Conservation (phyloP, 2,113 vertebrate species). For the Ailuropoda melanoleuca region DNA sequence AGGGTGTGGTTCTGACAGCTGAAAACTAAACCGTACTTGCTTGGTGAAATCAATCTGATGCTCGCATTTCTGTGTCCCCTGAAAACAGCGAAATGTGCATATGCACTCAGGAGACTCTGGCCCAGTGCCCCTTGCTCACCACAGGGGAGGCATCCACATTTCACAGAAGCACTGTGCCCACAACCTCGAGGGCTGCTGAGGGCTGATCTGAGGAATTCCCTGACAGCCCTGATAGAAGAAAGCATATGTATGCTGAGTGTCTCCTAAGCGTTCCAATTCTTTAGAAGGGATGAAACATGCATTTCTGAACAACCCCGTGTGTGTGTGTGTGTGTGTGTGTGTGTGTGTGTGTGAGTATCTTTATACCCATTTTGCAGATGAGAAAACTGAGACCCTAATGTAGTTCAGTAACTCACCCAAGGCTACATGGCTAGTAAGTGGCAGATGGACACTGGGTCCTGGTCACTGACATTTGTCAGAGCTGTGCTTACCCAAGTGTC, state of each 20-base stretch:
- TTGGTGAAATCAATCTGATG: slow-evolving; percentile 57
- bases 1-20: neutral
- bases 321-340: neutral
- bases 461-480: neutral
- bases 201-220: neutral
- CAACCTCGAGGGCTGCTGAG: neutral
- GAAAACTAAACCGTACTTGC: neutral
- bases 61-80: neutral
- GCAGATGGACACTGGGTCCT: neutral
- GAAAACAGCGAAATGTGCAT: neutral
- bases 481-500: neutral
- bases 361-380: neutral
- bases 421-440: neutral
- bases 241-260: neutral
- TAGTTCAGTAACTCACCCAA: neutral
- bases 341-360: neutral
- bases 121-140: slow-evolving; percentile 35
- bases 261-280: neutral
- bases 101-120: slow-evolving; percentile 60
- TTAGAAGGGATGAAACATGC: too few species aligned
- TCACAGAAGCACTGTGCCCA: neutral
- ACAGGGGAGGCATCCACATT: neutral
- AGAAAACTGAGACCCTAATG: neutral
- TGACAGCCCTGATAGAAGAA: neutral
- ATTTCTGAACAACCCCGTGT: neutral